A percentile compares a stretch with the other conserved stretches of the same genome.
Conservation (phyloP, 2,113 vertebrate genomes). For the Cynocephalus volans region DNA sequence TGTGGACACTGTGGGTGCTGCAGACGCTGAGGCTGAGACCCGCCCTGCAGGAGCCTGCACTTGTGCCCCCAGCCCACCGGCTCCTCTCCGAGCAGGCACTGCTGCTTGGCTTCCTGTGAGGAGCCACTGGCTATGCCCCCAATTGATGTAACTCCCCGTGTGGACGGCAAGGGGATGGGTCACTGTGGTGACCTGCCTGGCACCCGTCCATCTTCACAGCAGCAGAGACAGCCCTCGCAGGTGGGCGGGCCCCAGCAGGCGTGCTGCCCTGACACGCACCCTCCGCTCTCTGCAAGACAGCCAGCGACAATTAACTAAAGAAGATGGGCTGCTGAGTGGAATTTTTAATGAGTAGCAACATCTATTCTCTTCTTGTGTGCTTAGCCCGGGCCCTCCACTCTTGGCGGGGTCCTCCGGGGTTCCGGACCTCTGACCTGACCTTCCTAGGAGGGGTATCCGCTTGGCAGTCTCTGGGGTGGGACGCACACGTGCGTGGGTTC, state of each 20-base stretch:
- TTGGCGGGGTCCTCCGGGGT: not conserved
- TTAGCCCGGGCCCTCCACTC: not conserved
- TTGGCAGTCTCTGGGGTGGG: not conserved
- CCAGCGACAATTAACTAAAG: slow-evolving; percentile 81
- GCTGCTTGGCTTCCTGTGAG: too few relatives aligned
- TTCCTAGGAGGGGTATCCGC: not conserved
- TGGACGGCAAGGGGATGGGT: fast-evolving
- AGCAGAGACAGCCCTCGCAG: not conserved
- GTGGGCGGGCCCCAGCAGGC: not conserved
- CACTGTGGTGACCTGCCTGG: not conserved
- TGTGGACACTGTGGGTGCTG: fast-evolving
- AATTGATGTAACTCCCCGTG: fast-evolving
- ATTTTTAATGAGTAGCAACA: slow-evolving; percentile 80
- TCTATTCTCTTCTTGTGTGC: not conserved
- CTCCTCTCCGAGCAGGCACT: not conserved
- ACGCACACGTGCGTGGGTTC: fast-evolving
- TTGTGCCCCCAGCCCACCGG: not conserved
- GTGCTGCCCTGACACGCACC: not conserved
- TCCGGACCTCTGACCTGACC: slow-evolving; percentile 45
- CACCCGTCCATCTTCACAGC: not conserved
- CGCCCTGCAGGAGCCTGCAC: not conserved
- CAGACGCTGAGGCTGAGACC: not conserved
- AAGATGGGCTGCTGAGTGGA: slow-evolving; percentile 67
- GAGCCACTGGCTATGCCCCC: not conserved
- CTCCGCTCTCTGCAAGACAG: slow-evolving; percentile 61